phyloP scores from a whole-genome alignment of 2,797 vertebrate genomes.

The Zalophus californianus region DNA sequence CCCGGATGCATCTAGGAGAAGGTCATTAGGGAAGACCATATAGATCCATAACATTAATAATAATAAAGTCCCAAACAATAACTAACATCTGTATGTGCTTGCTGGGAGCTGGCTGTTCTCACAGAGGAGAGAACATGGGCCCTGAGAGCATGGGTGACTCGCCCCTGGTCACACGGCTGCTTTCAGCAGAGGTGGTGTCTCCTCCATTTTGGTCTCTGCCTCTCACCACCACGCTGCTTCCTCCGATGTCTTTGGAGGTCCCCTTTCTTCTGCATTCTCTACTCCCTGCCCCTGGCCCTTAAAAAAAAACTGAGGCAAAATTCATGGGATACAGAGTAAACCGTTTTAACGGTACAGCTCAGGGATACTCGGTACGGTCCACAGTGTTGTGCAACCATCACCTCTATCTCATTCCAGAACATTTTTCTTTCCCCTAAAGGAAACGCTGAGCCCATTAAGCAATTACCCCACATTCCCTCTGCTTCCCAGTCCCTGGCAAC shows the following conservation, averaged over 20 bases:
- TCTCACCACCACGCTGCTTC: fast-evolving
- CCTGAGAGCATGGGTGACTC: neutral
- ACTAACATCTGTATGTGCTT: neutral
- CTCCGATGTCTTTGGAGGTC: neutral
- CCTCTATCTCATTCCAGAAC: neutral
- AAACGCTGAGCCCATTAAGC: neutral
- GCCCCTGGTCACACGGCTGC: fast-evolving
- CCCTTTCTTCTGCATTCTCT: neutral
- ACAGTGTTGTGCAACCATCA: neutral
- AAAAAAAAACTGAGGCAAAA: neutral
- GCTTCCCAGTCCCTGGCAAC: neutral
- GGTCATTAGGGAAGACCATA: neutral
- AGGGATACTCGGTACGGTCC: neutral
- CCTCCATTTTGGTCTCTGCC: neutral
- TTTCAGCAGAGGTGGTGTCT: neutral
- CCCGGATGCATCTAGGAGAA: neutral
- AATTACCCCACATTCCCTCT: neutral
- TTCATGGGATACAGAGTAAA: neutral
- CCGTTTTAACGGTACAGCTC: neutral
- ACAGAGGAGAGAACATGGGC: neutral
- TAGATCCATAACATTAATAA: too few species aligned
- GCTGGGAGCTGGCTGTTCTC: neutral
- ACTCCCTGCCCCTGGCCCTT: neutral
- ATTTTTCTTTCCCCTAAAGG: neutral
- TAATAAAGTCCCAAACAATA: too few species aligned